A percentile compares a stretch with the other conserved stretches of the same genome.
Evolutionary conservation across 2,113 vertebrate species (phyloP).

Genomic region (Albula goreensis): DNA sequence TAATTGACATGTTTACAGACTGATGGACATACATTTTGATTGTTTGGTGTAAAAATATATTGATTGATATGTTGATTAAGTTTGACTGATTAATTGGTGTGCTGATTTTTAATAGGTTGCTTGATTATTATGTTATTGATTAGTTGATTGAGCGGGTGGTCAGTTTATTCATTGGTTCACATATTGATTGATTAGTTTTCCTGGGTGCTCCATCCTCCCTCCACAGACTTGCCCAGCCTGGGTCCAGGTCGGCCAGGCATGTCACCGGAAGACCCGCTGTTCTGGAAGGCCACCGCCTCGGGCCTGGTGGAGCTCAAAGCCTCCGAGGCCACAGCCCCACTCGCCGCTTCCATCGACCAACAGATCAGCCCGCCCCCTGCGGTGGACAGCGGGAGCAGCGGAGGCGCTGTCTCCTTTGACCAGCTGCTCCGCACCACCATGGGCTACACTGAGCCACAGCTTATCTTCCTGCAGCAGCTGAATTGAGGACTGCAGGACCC

Average conservation of each 20-base stretch:
- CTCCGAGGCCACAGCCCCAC: slow-evolving; percentile 58
- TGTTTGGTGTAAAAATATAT: too few species aligned
- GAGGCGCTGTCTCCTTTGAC: slow-evolving; percentile 45
- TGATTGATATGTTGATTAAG: too few species aligned
- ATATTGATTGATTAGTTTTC: neutral
- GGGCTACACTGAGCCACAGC: slow-evolving; percentile 77
- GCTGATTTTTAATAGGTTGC: neutral
- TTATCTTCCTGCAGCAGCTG: slow-evolving; percentile 80
- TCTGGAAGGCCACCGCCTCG: slow-evolving; percentile 49
- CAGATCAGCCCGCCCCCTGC: slow-evolving; percentile 48
- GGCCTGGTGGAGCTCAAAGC: slow-evolving; percentile 33
- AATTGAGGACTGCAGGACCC: slow-evolving; percentile 62
- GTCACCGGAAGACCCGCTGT: neutral
- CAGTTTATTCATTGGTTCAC: too few species aligned
- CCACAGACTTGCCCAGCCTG: neutral
- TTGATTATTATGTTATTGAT: neutral
- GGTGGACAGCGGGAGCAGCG: slow-evolving; percentile 24
- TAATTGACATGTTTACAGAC: neutral
- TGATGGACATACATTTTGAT: too few species aligned
- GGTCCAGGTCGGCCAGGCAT: neutral
- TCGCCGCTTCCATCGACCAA: slow-evolving; percentile 65
- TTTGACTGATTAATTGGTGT: neutral
- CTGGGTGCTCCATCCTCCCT: neutral
- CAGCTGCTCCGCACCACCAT: slow-evolving; percentile 56
- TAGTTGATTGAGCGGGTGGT: neutral